Evolutionary conservation across 2,797 vertebrate species (phyloP).

Genomic region (Antrozous pallidus): DNA sequence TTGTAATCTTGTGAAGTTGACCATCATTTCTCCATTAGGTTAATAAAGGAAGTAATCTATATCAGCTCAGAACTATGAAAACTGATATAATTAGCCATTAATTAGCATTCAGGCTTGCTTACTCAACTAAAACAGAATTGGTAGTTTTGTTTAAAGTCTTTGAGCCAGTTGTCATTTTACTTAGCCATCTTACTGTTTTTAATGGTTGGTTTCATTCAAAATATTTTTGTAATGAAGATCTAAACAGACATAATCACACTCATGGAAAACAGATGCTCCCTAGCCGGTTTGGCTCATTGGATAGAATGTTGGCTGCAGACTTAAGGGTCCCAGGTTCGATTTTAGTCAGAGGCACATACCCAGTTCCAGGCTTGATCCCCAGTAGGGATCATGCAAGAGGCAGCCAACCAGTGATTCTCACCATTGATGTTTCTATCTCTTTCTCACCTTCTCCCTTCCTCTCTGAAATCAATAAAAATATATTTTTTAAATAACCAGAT

Average conservation of each 20-base stretch:
- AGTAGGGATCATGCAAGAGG: too few species aligned
- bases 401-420: too few species aligned
- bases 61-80: neutral
- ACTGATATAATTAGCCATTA: neutral
- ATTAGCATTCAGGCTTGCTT: neutral
- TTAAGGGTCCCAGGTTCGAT: too few species aligned
- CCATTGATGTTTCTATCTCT: too few species aligned
- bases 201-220: slow-evolving; percentile 10
- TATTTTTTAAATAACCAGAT: neutral
- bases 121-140: neutral
- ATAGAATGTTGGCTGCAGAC: too few species aligned
- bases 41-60: neutral
- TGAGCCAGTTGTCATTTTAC: neutral
- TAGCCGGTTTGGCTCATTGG: too few species aligned
- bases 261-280: neutral
- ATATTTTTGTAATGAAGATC: neutral
- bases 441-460: too few species aligned
- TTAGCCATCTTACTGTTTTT: neutral
- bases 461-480: too few species aligned
- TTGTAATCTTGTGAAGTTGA: slow-evolving; percentile 43
- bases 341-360: too few species aligned
- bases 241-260: neutral
- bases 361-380: too few species aligned
- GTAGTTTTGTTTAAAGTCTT: slow-evolving; percentile 15
- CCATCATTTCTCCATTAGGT: neutral